Percentiles rank a stretch among this genome's conserved stretches.
phyloP scores from a whole-genome alignment of 2,888 invertebrate species.

The Stenichneumon culpator region DNA sequence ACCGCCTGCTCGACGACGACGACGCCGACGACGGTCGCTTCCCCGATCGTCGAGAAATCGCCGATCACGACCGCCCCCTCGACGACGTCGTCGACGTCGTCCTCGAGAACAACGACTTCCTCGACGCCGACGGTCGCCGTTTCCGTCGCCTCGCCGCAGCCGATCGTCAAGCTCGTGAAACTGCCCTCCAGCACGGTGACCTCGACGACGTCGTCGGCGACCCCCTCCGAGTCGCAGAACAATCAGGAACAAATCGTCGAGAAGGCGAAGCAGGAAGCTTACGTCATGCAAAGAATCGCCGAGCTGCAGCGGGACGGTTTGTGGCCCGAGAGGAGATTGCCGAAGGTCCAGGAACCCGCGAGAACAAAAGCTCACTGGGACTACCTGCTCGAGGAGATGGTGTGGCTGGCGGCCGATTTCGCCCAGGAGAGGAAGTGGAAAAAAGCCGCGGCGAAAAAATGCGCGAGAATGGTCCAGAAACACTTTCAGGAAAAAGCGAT shows the following conservation, averaged over 20 bases:
- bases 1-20: constrained; percentile 74
- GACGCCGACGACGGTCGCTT: constrained; percentile 58
- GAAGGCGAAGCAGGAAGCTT: constrained; percentile 96
- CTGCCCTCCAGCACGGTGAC: constrained; percentile 72
- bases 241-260: constrained; percentile 93
- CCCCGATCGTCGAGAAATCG: constrained; percentile 83
- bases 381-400: constrained; percentile 99
- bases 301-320: constrained; percentile 97
- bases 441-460: constrained; percentile 97
- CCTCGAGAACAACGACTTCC: constrained; percentile 54
- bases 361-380: constrained; percentile 99
- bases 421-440: constrained; percentile 99
- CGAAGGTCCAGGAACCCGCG: constrained; percentile 96
- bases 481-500: constrained; percentile 96
- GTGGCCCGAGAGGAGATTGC: constrained; percentile 97
- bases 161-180: constrained; percentile 82
- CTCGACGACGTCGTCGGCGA: constrained; percentile 49
- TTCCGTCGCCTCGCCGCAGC: constrained; percentile 73
- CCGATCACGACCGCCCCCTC: constrained; percentile 66
- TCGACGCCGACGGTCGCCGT: constrained; percentile 60
- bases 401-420: constrained; percentile 99
- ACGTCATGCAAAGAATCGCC: constrained; percentile 96
- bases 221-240: constrained; percentile 80
- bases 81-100: constrained; percentile 21
- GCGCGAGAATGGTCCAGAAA: constrained; percentile 96